Evolutionary conservation across 2,797 vertebrate genomes (phyloP), one percentile per base, ranked within the genome.

Genomic region (Scleropages formosus): DNA sequence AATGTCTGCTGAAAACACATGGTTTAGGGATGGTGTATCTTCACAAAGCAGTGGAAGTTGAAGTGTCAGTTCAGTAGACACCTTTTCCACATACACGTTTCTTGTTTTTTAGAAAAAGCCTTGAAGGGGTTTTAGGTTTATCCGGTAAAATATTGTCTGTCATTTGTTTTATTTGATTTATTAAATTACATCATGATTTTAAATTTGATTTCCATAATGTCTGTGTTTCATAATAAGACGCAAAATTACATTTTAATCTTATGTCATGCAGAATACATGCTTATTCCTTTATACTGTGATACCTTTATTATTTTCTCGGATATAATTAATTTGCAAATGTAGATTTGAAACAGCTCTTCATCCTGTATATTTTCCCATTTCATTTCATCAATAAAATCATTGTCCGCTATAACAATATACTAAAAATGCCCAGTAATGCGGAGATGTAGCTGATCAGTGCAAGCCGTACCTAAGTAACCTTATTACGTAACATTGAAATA

Each of bases 181-280:
- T 26, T 59, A 59, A 18, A 72, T 27, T n/a, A 22, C 20, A 31
- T 51, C 27, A 62, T 61, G 47, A 8, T 56, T 27, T 27, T 65
- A 64, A 53, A 64, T 56, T 66, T 56, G 73, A 74, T 56, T 27
- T 53, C 47, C 26, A 56, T 56, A 53, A 56, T 31, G 16, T 49
- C 39, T 26, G 39, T 56, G 65, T 22, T 46, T 75, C n/a, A 66
- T 47, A 27, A 49, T 20, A 53, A 4, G 18, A 66, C 1, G 22
- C 15, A 10, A 56, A n/a, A 59, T 75, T 56, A 51, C 51, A 75
- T 13, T 39, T 66, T 75, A 75, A 69, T 69, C 47, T 53, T 69
- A 49, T 24, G 67, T 46, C 44, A 31, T n/a, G 44, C 64, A n/a
- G 67, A 67, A 67, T 47, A 44, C 31, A 67, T 22, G n/a, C 26